Percentiles rank a stretch among this genome's conserved stretches.
These are phyloP conservation scores for Hydropsyche betteni DNA, from an alignment of 2,888 invertebrate genomes.

Conservation along the genomic window DNA sequence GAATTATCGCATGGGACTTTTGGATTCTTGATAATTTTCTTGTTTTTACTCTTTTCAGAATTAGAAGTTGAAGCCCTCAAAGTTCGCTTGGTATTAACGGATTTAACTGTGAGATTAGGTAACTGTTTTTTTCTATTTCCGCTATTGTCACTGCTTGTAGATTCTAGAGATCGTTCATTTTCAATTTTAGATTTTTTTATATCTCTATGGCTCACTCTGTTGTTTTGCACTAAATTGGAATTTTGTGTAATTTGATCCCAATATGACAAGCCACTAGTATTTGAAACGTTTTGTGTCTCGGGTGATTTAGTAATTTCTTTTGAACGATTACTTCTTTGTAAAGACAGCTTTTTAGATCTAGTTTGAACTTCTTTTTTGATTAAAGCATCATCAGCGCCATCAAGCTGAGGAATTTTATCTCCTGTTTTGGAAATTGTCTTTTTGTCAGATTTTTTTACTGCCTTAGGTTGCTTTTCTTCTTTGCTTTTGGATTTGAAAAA, in stretches of 20 bases:
- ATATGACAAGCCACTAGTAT: conserved; percentile 46
- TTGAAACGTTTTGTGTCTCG: conserved; percentile 45
- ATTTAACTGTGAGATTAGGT: conserved; percentile 1
- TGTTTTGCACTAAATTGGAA: conserved; percentile 43
- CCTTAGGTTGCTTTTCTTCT: conserved; percentile 51
- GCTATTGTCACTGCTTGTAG: conserved; percentile 54
- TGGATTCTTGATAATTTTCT: background rate
- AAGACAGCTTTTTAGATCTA: conserved; percentile 52
- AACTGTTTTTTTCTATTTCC: conserved; percentile 35
- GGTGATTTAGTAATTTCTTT: conserved; percentile 51
- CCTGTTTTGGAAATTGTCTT: conserved; percentile 43
- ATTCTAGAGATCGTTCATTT: background rate
- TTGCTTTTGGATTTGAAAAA: conserved; percentile 39
- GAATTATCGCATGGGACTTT: background rate
- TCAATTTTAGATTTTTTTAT: conserved; percentile 54
- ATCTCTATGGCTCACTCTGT: conserved; percentile 62
- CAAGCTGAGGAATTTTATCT: conserved; percentile 64
- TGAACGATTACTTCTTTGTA: conserved; percentile 54
- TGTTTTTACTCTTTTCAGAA: background rate
- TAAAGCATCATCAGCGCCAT: conserved; percentile 60
- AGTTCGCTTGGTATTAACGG: conserved; percentile 21
- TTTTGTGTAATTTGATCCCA: conserved; percentile 50
- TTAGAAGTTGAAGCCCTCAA: background rate
- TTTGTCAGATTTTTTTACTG: conserved; percentile 50
- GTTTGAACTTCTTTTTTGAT: background rate